A percentile compares a stretch with the other conserved stretches of the same genome.
phyloP scores from a whole-genome alignment of 2,888 invertebrate species.

The Caradrina kadenii region DNA sequence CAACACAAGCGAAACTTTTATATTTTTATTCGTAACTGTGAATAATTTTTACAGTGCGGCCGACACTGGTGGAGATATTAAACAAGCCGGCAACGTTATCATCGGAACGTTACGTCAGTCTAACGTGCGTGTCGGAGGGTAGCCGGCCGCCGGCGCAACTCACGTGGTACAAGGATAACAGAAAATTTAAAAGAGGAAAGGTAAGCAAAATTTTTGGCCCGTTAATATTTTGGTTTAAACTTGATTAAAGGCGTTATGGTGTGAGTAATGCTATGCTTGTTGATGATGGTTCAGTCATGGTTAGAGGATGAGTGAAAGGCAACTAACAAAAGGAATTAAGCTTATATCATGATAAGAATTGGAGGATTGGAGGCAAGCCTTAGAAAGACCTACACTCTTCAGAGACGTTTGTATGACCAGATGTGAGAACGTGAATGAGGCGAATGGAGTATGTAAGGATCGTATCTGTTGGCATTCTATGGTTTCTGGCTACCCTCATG shows the following conservation, averaged over 20 bases:
- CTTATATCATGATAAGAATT: too few species aligned
- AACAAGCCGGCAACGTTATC: slow-evolving; percentile 94
- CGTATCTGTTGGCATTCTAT: too few species aligned
- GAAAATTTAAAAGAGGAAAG: slow-evolving; percentile 94
- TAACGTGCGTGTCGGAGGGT: slow-evolving; percentile 95
- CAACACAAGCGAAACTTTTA: slow-evolving; percentile 15
- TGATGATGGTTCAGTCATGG: too few species aligned
- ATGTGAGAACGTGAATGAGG: too few species aligned
- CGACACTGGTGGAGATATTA: slow-evolving; percentile 94
- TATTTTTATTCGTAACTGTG: slow-evolving; percentile 41
- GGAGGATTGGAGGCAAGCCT: too few species aligned
- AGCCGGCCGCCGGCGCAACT: slow-evolving; percentile 96
- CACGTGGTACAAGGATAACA: slow-evolving; percentile 95
- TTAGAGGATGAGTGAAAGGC: too few species aligned
- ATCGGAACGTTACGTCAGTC: slow-evolving; percentile 94
- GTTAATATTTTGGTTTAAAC: background rate
- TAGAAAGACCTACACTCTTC: too few species aligned
- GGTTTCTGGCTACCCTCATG: too few species aligned
- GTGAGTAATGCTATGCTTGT: background rate
- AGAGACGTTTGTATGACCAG: too few species aligned
- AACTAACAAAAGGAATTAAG: too few species aligned
- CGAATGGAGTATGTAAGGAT: too few species aligned
- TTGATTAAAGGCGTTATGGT: background rate
- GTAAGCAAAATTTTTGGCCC: slow-evolving; percentile 83
- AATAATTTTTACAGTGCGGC: slow-evolving; percentile 92